phyloP scores from a whole-genome alignment of 2,113 vertebrate species.

The Erinaceus europaeus region DNA sequence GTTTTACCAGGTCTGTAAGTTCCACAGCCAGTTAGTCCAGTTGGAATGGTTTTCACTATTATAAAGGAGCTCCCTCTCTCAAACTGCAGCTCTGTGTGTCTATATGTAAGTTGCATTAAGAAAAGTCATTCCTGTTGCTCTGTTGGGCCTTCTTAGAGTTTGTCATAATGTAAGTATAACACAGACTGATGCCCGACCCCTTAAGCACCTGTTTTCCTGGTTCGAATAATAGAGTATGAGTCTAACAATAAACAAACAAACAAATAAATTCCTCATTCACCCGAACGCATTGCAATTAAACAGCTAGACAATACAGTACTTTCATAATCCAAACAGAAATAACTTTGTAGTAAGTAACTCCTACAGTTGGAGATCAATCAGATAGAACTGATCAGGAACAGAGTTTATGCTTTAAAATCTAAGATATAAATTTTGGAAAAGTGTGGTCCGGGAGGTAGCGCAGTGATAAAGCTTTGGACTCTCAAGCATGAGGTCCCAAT shows the following conservation, averaged over 20 bases:
- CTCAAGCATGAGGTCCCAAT: too few species aligned
- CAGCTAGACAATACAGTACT: background rate
- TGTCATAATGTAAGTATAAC: too few species aligned
- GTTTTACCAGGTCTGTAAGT: constrained; percentile 18
- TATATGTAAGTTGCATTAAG: background rate
- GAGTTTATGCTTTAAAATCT: background rate
- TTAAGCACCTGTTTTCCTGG: too few species aligned
- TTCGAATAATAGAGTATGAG: too few species aligned
- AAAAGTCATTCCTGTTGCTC: background rate
- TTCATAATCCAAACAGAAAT: background rate
- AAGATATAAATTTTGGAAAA: too few species aligned
- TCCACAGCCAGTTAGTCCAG: background rate
- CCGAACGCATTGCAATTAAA: background rate
- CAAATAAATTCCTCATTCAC: too few species aligned
- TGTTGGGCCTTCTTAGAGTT: too few species aligned
- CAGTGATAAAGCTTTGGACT: too few species aligned
- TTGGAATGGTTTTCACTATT: background rate
- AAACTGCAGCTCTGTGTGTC: background rate
- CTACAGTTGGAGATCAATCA: background rate
- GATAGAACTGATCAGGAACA: background rate
- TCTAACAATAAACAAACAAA: too few species aligned
- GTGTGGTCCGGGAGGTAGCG: too few species aligned
- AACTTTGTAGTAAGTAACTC: background rate
- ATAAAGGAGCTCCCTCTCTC: background rate
- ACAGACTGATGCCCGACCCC: too few species aligned